A percentile compares a stretch with the other conserved stretches of the same genome.
Evolutionary conservation across 2,113 vertebrate species (phyloP).

Genomic region (Rana temporaria): DNA sequence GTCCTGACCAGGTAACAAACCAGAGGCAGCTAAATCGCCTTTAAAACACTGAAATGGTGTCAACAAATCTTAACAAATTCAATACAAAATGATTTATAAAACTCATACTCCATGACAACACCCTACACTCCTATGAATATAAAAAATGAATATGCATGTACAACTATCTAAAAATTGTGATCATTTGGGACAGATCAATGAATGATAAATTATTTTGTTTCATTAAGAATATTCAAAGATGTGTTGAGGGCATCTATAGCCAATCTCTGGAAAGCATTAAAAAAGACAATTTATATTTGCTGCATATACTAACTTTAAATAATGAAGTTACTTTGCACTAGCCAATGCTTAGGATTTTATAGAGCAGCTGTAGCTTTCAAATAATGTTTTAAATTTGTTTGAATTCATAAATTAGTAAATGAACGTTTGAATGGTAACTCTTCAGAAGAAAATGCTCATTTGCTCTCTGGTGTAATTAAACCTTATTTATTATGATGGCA

Average conservation of each 20-base stretch:
- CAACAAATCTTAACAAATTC: no score
- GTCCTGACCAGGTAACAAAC: no score
- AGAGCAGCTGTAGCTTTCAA: constrained; percentile 14
- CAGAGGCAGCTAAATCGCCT: no score
- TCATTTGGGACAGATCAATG: no score
- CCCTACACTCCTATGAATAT: no score
- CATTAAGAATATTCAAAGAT: neutral
- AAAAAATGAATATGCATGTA: no score
- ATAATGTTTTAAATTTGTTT: constrained; percentile 35
- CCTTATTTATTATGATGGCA: constrained; percentile 21
- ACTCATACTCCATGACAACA: no score
- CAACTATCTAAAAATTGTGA: no score
- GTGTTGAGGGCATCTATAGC: neutral
- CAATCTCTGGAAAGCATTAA: neutral
- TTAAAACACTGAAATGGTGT: no score
- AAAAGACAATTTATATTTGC: neutral
- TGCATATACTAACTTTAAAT: neutral
- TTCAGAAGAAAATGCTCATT: constrained; percentile 4
- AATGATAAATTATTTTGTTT: neutral
- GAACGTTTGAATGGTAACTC: constrained; percentile 17
- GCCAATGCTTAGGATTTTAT: constrained; percentile 7
- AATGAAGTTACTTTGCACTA: constrained; percentile 2
- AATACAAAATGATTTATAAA: no score
- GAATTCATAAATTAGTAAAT: constrained; percentile 32
- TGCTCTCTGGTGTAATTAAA: constrained; percentile 13